Percentiles rank a stretch among this genome's conserved stretches.
phyloP scores from a whole-genome alignment of 2,888 invertebrate species.

The Clitarchus hookeri region DNA sequence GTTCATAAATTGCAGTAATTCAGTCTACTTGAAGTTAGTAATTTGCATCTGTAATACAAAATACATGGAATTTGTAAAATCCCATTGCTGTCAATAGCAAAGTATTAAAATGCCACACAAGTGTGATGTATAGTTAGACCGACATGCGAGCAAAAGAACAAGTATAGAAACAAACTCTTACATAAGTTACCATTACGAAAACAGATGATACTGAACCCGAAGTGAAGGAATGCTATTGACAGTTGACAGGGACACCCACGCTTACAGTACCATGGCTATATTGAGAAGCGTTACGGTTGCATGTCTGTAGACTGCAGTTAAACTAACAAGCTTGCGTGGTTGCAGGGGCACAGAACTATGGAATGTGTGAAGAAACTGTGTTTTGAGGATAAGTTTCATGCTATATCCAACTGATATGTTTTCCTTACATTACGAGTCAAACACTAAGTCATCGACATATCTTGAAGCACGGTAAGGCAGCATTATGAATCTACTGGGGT shows the following conservation, averaged over 20 bases:
- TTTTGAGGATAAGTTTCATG: neutral
- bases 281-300: neutral
- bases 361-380: neutral
- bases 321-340: neutral
- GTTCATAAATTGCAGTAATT: too few relatives aligned
- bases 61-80: too few relatives aligned
- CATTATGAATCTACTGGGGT: neutral
- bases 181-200: neutral
- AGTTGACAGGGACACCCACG: neutral
- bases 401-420: neutral
- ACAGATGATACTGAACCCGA: neutral
- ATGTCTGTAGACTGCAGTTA: neutral
- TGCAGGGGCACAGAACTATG: neutral
- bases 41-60: too few relatives aligned
- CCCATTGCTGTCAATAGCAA: too few relatives aligned
- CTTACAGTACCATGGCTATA: neutral
- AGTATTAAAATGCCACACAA: too few relatives aligned
- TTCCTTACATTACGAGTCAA: neutral
- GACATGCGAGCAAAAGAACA: neutral
- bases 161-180: neutral
- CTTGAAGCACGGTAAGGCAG: neutral
- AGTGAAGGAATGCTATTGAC: neutral
- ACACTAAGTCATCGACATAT: neutral
- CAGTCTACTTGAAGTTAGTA: too few relatives aligned
- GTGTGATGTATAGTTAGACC: too few relatives aligned